A percentile compares a stretch with the other conserved stretches of the same genome.
Conservation (phyloP, 2,797 vertebrate genomes). For the Poecilia gillii region DNA sequence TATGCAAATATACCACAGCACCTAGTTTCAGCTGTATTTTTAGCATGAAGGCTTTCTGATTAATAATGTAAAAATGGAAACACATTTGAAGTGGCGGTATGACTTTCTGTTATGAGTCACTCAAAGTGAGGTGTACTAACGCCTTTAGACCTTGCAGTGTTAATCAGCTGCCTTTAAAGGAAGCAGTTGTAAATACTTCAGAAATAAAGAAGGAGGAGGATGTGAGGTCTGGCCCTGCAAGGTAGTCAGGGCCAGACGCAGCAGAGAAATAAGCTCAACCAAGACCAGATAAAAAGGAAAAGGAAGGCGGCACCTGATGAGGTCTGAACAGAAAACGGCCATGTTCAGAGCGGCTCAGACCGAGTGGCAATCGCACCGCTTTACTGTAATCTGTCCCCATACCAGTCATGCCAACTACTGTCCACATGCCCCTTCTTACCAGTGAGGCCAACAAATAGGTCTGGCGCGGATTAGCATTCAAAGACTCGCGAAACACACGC, state of each 20-base stretch:
- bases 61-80: not conserved
- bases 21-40: not conserved
- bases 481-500: slow-evolving; percentile 18
- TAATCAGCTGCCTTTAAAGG: slow-evolving; percentile 7
- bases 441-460: slow-evolving; percentile 52
- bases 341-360: slow-evolving; percentile 58
- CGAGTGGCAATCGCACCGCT: slow-evolving; percentile 46
- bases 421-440: slow-evolving; percentile 51
- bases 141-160: not conserved
- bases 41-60: not conserved
- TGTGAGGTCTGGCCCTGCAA: too few species aligned
- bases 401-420: slow-evolving; percentile 57
- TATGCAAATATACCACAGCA: not conserved
- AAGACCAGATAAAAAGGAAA: not conserved
- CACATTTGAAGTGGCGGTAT: not conserved
- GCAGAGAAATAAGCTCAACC: not conserved
- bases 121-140: not conserved
- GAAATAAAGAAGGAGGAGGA: not conserved
- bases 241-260: not conserved
- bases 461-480: slow-evolving; percentile 55
- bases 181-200: not conserved
- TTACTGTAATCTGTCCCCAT: slow-evolving; percentile 67
- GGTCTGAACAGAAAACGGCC: slow-evolving; percentile 4
- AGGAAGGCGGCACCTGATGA: not conserved
- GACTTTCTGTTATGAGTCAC: not conserved